These are phyloP conservation scores for Cotesia vestalis DNA, from an alignment of 1,140 invertebrate genomes.

Conservation along the genomic window DNA sequence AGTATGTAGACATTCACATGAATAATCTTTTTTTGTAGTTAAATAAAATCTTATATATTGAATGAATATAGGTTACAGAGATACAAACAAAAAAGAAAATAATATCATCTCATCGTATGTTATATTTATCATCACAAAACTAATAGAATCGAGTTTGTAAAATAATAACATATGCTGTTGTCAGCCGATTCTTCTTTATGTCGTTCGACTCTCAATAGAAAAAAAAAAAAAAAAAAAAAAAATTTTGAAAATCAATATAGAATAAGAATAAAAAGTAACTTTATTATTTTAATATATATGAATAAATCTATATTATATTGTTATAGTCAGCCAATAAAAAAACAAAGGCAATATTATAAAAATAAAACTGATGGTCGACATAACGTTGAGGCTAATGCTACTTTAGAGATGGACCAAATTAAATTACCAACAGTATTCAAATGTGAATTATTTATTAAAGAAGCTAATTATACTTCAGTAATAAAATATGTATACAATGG, in stretches of 20 bases:
- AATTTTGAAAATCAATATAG: background rate
- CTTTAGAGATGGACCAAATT: constrained; percentile 67
- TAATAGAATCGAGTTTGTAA: no score
- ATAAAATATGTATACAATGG: constrained; percentile 70
- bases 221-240: no score
- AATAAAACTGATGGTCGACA: constrained; percentile 56
- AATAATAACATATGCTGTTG: no score
- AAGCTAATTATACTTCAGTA: constrained; percentile 72
- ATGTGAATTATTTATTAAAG: constrained; percentile 71
- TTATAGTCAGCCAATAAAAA: constrained; percentile 46
- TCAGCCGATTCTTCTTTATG: background rate
- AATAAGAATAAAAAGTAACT: background rate
- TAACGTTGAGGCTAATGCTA: constrained; percentile 49
- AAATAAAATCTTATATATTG: no score
- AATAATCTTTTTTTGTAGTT: no score
- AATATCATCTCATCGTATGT: no score
- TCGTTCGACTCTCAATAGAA: no score
- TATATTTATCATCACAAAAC: no score
- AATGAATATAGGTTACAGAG: no score
- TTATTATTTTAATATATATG: no score
- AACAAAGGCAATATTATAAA: constrained; percentile 45
- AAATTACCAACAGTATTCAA: constrained; percentile 71
- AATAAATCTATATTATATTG: constrained; percentile 12
- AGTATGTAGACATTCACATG: no score
- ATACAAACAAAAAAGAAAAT: no score